Base-by-base conservation (phyloP, 2,797 vertebrate species). In the Enteromius afrohamiltoni region DNA sequence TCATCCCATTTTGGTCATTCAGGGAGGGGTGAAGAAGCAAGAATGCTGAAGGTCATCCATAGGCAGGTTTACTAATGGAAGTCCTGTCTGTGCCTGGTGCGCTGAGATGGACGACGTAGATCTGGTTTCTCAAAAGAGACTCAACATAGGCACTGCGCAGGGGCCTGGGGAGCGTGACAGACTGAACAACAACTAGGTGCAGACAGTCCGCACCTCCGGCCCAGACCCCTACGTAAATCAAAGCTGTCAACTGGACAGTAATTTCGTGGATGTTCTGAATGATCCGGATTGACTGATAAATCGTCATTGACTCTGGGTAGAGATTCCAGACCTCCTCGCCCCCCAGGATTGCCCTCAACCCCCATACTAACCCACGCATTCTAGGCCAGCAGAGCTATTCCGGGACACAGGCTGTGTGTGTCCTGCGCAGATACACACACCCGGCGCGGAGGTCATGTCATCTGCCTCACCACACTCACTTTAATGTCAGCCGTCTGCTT, bases 381-480 rank as follows among this genome's bases (percentile, higher is more conserved):
- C 93, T 94, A 92, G 92, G 85, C 90, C 88, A 87, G 82, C 53
- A 73, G 90, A 93, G 93, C 93, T 95, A 94, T 95, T 95, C 92
- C 93, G 93, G 93, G 93, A 91, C 86, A 87, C 77, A 60, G 86
- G 68, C 19, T 79, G 79, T 88, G 85, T 83, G 83, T 83, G 68
- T 88, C 78, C 74, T 85, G 75, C 83, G 69, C 58, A 71, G 65
- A 88, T 77, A 86, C 78, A 69, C 65, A 83, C 67, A 65, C 71
- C 73, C 77, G 83, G 34, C n/a, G 31, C 74, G 76, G 16, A 65
- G 68, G 80, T 74, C 77, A 17, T 60, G 84, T 80, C 80, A 76
- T 77, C 81, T 83, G 51, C 77, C 7, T 55, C 75, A 45, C 40
- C 31, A 83, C 49, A 75, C 45, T 74, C 64, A 45, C 29, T 49